phyloP scores from a whole-genome alignment of 2,113 vertebrate species.

The Cisticola juncidis region DNA sequence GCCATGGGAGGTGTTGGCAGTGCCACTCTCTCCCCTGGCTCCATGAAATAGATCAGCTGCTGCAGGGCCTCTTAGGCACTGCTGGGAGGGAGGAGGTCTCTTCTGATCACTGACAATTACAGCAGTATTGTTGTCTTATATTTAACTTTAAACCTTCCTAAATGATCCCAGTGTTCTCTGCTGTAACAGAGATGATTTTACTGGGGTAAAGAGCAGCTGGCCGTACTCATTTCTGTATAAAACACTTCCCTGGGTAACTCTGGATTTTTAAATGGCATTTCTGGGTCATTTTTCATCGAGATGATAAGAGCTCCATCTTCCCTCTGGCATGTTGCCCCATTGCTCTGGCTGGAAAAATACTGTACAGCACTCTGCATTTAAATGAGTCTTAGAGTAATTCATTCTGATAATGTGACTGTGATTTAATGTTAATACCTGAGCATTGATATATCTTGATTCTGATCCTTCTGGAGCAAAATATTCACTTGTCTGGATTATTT shows the following conservation, averaged over 20 bases:
- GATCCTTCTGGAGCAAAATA: not conserved
- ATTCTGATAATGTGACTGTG: constrained; percentile 30
- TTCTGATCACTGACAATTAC: not conserved
- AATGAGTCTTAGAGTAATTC: not conserved
- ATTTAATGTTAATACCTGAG: constrained; percentile 40
- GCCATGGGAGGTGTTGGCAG: not conserved
- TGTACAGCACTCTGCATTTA: not conserved
- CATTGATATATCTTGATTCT: constrained; percentile 6
- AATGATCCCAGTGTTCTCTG: not conserved
- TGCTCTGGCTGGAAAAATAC: constrained; percentile 42
- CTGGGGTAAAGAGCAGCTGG: not conserved
- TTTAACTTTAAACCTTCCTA: not conserved
- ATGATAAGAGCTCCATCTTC: constrained; percentile 30
- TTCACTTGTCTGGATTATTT: not conserved
- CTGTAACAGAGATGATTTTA: not conserved
- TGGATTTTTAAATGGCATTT: not conserved
- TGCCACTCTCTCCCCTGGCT: not conserved
- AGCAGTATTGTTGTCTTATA: not conserved
- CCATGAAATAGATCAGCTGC: not conserved
- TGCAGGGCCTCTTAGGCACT: not conserved
- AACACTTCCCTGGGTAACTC: not conserved
- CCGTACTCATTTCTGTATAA: not conserved
- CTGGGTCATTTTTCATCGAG: not conserved
- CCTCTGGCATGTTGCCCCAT: not conserved
- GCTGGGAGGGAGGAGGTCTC: not conserved